Evolutionary conservation across 2,113 vertebrate species (phyloP).

Genomic region (Camelus dromedarius): DNA sequence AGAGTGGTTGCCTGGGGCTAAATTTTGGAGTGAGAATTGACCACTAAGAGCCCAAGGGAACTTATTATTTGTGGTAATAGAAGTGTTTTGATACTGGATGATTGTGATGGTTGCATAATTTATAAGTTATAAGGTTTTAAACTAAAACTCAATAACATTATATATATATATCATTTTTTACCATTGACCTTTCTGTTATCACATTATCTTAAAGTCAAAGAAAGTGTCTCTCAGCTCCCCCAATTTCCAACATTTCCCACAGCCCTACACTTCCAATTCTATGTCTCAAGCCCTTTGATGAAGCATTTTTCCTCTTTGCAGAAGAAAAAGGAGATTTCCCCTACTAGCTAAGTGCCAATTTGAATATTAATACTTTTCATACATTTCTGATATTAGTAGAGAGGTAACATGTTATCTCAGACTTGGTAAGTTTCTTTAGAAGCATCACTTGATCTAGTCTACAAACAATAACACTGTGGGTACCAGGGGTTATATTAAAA

Average conservation of each 20-base stretch:
- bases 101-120: not conserved
- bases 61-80: not conserved
- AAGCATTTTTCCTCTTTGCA: not conserved
- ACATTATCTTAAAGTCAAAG: constrained; percentile 65
- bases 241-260: constrained; percentile 30
- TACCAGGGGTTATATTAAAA: not conserved
- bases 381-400: not conserved
- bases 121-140: not conserved
- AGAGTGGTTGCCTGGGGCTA: not conserved
- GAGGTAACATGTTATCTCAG: not conserved
- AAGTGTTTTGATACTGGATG: not conserved
- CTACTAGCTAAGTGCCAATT: not conserved
- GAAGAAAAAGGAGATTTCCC: constrained; percentile 24
- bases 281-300: not conserved
- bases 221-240: constrained; percentile 62
- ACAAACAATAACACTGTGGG: not conserved
- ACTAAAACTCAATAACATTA: not conserved
- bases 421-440: not conserved
- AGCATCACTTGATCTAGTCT: not conserved
- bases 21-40: not conserved
- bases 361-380: not conserved
- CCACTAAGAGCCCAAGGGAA: not conserved
- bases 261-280: not conserved
- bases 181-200: constrained; percentile 25
- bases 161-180: not conserved